Base-by-base conservation (phyloP, 1,140 invertebrate species). In the Drosophila pseudoananassae region DNA sequence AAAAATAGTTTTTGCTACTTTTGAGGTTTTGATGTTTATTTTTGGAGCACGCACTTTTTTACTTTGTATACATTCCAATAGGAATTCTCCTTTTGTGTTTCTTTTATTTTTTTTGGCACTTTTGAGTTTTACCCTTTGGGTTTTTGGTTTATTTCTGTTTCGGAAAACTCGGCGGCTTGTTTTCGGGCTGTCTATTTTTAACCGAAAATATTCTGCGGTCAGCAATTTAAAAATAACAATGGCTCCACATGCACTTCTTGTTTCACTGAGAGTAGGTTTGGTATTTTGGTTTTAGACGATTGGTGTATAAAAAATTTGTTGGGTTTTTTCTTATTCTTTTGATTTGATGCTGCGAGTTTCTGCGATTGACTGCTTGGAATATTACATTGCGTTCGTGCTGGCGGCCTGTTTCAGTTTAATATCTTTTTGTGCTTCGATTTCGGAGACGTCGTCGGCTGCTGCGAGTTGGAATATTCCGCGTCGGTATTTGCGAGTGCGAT, bases 161-260 rank as follows among this genome's bases (percentile, higher is more conserved):
- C 45, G 40, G 40, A 43, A 43, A 43, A 43, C 40, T 43, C 40
- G 53, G 36, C 60, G 59, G 70, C 57, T 47, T 58, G 71, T 70
- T 63, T 60, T 53, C 63, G 38, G 65, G 36, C 60, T 45, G 50
- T 81, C 71, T 84, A 84, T 85, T 85, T 85, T 57, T 70, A 90
- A 68, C 57, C 43, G 55, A 65, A 74, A 60, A 87, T 77, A 74
- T 20, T 70, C 73, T 84, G 81, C 81, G 81, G 77, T 84, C 81
- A 84, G 81, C 82, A 59, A 66, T 81, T 87, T 84, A 84, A 87
- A 84, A 81, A 84, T 84, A 84, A 84, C 81, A 80, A 81, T 79
- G 73, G 82, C 80, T 84, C 82, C 80, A 56, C 68, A 47, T 83
- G 79, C 79, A 84, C 80, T 73, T 73, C 31, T 68, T 68, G 63